A percentile compares a stretch with the other conserved stretches of the same genome.
Evolutionary conservation across 2,888 invertebrate genomes (phyloP).

Genomic region (Ligdia adustata): DNA sequence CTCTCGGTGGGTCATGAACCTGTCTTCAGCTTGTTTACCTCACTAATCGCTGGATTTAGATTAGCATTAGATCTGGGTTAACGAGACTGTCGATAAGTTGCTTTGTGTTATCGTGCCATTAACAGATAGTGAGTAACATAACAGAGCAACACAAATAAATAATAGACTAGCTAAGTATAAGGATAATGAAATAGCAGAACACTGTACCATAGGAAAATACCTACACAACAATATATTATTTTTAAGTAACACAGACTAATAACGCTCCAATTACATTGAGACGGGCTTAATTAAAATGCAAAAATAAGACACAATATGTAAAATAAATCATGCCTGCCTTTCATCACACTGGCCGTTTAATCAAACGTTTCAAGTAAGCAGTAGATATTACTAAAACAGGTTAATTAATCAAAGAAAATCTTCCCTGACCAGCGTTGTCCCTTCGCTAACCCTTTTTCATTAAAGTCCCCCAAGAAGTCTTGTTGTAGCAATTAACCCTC

Average conservation of each 20-base stretch:
- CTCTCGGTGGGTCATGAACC: conserved; percentile 24
- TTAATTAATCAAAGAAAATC: conserved; percentile 1
- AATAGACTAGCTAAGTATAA: background rate
- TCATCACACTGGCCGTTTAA: too few relatives aligned
- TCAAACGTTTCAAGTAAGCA: too few relatives aligned
- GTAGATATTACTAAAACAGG: too few relatives aligned
- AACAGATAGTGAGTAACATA: conserved; percentile 5
- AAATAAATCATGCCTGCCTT: too few relatives aligned
- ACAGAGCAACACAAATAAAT: background rate
- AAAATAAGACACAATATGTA: too few relatives aligned
- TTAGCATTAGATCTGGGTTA: conserved; percentile 21
- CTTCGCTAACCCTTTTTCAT: conserved; percentile 7
- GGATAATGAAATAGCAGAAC: too few relatives aligned
- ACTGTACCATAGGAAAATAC: too few relatives aligned
- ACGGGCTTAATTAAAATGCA: too few relatives aligned
- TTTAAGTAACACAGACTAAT: too few relatives aligned
- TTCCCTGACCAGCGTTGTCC: background rate
- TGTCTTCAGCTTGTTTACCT: conserved; percentile 21
- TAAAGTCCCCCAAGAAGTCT: conserved; percentile 21
- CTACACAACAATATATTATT: too few relatives aligned
- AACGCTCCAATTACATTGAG: too few relatives aligned
- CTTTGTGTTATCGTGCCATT: conserved; percentile 8
- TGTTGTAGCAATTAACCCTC: conserved; percentile 25
- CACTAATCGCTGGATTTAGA: conserved; percentile 22
- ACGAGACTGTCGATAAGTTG: conserved; percentile 9